These are phyloP conservation scores for Catocala fraxini DNA, from an alignment of 2,888 invertebrate species.

Conservation along the genomic window DNA sequence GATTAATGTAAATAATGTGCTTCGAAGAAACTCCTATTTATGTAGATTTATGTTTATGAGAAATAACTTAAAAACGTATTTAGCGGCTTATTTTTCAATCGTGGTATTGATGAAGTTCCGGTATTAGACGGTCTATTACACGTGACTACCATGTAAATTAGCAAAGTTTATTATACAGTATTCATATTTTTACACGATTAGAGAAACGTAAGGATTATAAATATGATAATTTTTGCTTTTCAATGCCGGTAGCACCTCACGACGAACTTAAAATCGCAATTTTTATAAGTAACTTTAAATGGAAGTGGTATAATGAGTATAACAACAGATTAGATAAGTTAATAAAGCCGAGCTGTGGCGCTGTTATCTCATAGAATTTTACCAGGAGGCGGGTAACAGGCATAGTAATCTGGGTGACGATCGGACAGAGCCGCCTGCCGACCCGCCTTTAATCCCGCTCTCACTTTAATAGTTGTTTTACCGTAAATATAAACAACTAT, in stretches of 20 bases:
- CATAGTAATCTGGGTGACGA: constrained; percentile 26
- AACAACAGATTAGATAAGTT: constrained; percentile 33
- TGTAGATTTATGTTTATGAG: not conserved
- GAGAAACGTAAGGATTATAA: too few relatives aligned
- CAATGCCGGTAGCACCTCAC: too few relatives aligned
- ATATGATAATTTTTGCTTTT: too few relatives aligned
- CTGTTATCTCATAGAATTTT: constrained; percentile 29
- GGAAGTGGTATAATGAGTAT: constrained; percentile 6
- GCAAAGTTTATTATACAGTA: too few relatives aligned
- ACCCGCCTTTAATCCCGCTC: constrained; percentile 27
- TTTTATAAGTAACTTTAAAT: not conserved
- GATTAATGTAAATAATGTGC: constrained; percentile 11
- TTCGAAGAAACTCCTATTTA: not conserved
- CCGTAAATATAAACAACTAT: constrained; percentile 35
- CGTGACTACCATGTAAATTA: constrained; percentile 26
- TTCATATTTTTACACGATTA: too few relatives aligned
- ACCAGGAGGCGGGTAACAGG: constrained; percentile 14
- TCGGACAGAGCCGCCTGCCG: constrained; percentile 16
- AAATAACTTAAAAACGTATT: not conserved
- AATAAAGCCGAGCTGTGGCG: constrained; percentile 7
- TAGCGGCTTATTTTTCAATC: not conserved
- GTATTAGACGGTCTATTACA: constrained; percentile 8
- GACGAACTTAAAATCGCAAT: too few relatives aligned
- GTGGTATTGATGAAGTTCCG: constrained; percentile 32
- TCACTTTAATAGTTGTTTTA: constrained; percentile 28